Evolutionary conservation across 2,888 invertebrate species (phyloP).

Genomic region (Drosophila eohydei): DNA sequence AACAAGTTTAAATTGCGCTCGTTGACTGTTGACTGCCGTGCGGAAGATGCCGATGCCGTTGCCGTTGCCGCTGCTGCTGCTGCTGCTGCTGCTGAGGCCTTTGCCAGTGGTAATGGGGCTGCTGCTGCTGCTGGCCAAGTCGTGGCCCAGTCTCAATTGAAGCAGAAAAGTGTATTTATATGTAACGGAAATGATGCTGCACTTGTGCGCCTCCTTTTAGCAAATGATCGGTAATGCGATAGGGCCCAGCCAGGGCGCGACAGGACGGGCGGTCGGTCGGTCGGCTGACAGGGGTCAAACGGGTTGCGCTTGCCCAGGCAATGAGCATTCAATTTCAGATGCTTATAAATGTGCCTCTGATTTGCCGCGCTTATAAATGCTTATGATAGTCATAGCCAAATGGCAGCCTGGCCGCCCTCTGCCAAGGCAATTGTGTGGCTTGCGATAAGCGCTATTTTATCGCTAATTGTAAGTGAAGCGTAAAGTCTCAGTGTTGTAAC

Average conservation of each 20-base stretch:
- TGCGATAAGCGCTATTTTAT: constrained; percentile 69
- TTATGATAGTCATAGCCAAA: constrained; percentile 43
- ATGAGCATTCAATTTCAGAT: constrained; percentile 45
- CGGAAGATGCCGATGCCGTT: constrained; percentile 62
- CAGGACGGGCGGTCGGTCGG: not conserved
- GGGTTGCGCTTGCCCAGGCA: constrained; percentile 41
- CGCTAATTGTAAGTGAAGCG: constrained; percentile 73
- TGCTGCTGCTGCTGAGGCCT: constrained; percentile 22
- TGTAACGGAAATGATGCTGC: constrained; percentile 80
- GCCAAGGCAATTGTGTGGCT: constrained; percentile 38
- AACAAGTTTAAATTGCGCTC: constrained; percentile 80
- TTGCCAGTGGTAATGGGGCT: constrained; percentile 28
- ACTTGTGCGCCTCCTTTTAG: constrained; percentile 71
- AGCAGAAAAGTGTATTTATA: constrained; percentile 79
- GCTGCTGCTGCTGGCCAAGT: constrained; percentile 54
- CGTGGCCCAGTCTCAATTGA: constrained; percentile 70
- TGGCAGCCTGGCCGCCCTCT: constrained; percentile 7
- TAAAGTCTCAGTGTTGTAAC: constrained; percentile 41
- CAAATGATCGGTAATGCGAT: constrained; percentile 66
- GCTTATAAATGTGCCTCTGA: constrained; percentile 52
- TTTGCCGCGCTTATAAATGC: constrained; percentile 69
- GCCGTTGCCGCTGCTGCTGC: constrained; percentile 51
- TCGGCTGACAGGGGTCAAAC: constrained; percentile 35
- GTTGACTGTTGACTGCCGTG: constrained; percentile 78
- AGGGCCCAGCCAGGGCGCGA: constrained; percentile 13